Percentiles rank a stretch among this genome's conserved stretches.
These are phyloP conservation scores for Glaucopsyche alexis DNA, from an alignment of 2,888 invertebrate species.

Conservation along the genomic window DNA sequence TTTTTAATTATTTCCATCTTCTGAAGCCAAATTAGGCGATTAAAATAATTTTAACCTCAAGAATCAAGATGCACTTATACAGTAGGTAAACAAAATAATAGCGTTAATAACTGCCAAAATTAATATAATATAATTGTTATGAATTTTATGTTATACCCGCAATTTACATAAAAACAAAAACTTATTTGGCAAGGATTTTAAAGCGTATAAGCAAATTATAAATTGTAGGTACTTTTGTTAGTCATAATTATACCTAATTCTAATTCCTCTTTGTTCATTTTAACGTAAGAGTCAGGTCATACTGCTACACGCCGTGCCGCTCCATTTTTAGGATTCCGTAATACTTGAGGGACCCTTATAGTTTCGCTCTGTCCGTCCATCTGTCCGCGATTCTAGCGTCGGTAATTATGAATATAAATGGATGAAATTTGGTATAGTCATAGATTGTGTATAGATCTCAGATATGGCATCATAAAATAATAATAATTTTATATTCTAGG, in stretches of 20 bases:
- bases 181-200: not conserved
- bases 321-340: no score
- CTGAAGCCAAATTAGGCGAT: not conserved
- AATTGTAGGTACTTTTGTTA: not conserved
- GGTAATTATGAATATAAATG: no score
- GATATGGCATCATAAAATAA: no score
- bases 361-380: no score
- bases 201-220: not conserved
- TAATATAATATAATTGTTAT: not conserved
- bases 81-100: not conserved
- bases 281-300: no score
- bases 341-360: no score
- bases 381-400: no score
- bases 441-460: no score
- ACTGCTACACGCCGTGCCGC: no score
- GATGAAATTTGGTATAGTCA: no score
- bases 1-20: not conserved
- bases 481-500: no score
- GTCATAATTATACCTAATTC: slow-evolving; percentile 8
- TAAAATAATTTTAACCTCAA: slow-evolving; percentile 1
- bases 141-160: not conserved
- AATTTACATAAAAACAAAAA: not conserved
- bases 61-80: not conserved
- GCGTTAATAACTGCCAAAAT: not conserved
- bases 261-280: not conserved